These are phyloP conservation scores for Caenorhabditis sinica DNA, from an alignment of 2,888 invertebrate genomes.

Conservation along the genomic window DNA sequence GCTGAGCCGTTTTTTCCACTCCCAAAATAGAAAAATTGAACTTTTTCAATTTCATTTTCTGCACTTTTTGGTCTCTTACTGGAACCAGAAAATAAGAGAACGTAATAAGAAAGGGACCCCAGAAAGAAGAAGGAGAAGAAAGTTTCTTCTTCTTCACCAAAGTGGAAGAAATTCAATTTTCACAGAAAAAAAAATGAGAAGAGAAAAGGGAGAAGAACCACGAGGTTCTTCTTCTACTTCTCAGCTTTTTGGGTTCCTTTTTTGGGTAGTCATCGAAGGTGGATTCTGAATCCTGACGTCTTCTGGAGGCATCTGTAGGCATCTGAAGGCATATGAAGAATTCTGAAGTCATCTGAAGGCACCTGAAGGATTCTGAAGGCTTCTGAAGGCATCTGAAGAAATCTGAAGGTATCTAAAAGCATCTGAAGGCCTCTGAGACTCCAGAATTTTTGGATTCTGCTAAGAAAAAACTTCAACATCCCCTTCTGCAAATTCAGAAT, in stretches of 20 bases:
- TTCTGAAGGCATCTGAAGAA: too few relatives aligned
- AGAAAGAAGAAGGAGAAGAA: background rate
- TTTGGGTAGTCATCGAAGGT: background rate
- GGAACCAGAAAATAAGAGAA: conserved; percentile 5
- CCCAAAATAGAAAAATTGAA: too few relatives aligned
- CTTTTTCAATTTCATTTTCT: background rate
- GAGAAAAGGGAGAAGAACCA: conserved; percentile 12
- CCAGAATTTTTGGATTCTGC: background rate
- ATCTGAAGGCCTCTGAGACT: too few relatives aligned
- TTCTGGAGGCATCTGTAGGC: too few relatives aligned
- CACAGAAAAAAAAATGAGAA: conserved; percentile 28
- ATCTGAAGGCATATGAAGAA: too few relatives aligned
- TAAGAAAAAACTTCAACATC: too few relatives aligned
- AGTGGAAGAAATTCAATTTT: conserved; percentile 59
- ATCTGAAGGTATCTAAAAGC: too few relatives aligned
- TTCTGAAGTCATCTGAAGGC: too few relatives aligned
- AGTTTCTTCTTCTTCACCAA: background rate
- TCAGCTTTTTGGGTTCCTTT: background rate
- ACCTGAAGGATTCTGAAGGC: too few relatives aligned
- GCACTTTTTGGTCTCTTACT: background rate
- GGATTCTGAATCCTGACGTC: too few relatives aligned
- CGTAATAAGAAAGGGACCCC: conserved; percentile 11
- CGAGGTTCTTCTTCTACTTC: background rate
- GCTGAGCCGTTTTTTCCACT: too few relatives aligned
- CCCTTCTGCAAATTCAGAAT: background rate